A percentile compares a stretch with the other conserved stretches of the same genome.
phyloP scores from a whole-genome alignment of 2,113 vertebrate species.

The Bubo blakistoni region DNA sequence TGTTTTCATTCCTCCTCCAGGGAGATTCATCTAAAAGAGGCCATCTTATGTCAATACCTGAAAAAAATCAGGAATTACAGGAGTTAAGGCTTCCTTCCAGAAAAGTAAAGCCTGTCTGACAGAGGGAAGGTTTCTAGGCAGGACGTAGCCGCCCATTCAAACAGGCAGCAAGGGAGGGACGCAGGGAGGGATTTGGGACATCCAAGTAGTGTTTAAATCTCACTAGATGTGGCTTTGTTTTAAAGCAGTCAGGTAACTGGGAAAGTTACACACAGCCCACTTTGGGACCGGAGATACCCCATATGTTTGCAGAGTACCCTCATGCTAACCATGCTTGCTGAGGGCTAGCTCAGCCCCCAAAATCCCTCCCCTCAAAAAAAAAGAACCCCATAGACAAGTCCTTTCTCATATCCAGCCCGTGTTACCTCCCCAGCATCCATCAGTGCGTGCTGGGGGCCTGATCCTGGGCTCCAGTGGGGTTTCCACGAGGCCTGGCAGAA shows the following conservation, averaged over 20 bases:
- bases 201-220: background rate
- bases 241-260: background rate
- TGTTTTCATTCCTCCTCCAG: background rate
- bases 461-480: background rate
- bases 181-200: background rate
- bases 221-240: background rate
- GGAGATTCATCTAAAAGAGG: background rate
- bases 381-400: background rate
- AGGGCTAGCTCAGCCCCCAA: background rate
- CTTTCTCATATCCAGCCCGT: background rate
- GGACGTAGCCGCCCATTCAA: background rate
- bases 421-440: background rate
- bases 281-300: background rate
- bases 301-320: background rate
- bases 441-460: accelerated
- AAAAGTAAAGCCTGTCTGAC: background rate
- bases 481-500: background rate
- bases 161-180: background rate
- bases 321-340: background rate
- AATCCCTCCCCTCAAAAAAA: too few relatives aligned
- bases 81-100: background rate
- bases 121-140: background rate
- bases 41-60: background rate
- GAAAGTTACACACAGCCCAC: background rate
- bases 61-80: background rate